phyloP scores from a whole-genome alignment of 2,113 vertebrate genomes.

The Dendropsophus ebraccatus region DNA sequence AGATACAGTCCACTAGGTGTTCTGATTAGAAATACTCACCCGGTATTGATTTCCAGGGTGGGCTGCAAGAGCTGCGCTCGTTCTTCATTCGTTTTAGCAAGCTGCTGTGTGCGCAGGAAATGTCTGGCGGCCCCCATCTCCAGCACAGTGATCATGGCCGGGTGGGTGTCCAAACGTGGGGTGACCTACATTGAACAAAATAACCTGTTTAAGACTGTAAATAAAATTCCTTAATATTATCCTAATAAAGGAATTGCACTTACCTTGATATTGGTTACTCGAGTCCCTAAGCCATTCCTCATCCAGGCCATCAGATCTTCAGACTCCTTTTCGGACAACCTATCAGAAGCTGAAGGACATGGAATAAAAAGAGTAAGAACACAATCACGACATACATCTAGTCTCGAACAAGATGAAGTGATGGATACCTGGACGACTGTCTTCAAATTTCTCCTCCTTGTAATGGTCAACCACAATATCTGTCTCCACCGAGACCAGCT shows the following conservation, averaged over 20 bases:
- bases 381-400: too few relatives aligned
- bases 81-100: conserved; percentile 88
- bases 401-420: not conserved
- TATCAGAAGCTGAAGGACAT: conserved; percentile 74
- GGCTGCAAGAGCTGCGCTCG: conserved; percentile 93
- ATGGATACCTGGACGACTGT: conserved; percentile 75
- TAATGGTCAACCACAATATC: conserved; percentile 98
- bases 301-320: conserved; percentile 95
- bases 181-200: conserved; percentile 78
- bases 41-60: conserved; percentile 92
- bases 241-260: not conserved
- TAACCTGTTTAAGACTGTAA: not conserved
- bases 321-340: conserved; percentile 80
- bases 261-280: conserved; percentile 89
- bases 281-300: conserved; percentile 84
- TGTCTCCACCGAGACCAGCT: conserved; percentile 93
- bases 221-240: too few relatives aligned
- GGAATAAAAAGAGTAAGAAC: not conserved
- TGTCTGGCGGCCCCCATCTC: conserved; percentile 98
- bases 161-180: conserved; percentile 89
- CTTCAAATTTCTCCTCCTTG: conserved; percentile 93
- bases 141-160: conserved; percentile 95
- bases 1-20: too few relatives aligned
- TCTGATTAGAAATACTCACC: conserved; percentile 69
- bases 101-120: conserved; percentile 95